Evolutionary conservation across 92 coral and sea anemone genomes (phyloP).

Genomic region (Porites divaricata): DNA sequence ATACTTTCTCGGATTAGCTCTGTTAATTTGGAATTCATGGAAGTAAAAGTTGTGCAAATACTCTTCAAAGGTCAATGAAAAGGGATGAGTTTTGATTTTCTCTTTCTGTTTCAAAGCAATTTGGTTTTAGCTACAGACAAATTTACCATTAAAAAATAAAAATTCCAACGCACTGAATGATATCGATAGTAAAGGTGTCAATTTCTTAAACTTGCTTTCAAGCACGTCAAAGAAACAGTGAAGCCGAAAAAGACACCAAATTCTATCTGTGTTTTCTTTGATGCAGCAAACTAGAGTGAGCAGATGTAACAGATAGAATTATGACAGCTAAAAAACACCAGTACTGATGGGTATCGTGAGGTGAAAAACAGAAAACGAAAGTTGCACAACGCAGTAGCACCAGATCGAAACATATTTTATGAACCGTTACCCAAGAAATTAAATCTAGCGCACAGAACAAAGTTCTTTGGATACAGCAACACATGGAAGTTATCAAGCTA

Average conservation of each 20-base stretch:
- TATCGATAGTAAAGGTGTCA: neutral
- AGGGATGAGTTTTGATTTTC: neutral
- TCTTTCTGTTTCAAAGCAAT: neutral
- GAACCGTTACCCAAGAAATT: neutral
- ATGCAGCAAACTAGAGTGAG: neutral
- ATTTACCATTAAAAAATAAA: neutral
- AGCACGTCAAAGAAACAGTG: neutral
- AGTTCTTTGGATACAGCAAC: neutral
- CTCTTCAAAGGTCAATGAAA: neutral
- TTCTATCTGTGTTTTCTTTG: neutral
- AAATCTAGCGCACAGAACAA: neutral
- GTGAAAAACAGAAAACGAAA: constrained; percentile 2
- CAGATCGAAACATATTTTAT: neutral
- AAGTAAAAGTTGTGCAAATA: neutral
- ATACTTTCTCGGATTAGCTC: neutral
- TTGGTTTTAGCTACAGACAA: neutral
- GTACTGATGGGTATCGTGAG: constrained; percentile 1
- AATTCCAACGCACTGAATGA: constrained; percentile 22
- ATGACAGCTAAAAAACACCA: neutral
- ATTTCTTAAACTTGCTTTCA: neutral
- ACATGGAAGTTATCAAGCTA: neutral
- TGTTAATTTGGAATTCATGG: neutral
- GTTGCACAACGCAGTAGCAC: neutral
- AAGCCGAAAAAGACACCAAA: neutral
- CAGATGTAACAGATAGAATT: constrained; percentile 17